Evolutionary conservation across 1,140 invertebrate genomes (phyloP).

Genomic region (Caenorhabditis remanei): DNA sequence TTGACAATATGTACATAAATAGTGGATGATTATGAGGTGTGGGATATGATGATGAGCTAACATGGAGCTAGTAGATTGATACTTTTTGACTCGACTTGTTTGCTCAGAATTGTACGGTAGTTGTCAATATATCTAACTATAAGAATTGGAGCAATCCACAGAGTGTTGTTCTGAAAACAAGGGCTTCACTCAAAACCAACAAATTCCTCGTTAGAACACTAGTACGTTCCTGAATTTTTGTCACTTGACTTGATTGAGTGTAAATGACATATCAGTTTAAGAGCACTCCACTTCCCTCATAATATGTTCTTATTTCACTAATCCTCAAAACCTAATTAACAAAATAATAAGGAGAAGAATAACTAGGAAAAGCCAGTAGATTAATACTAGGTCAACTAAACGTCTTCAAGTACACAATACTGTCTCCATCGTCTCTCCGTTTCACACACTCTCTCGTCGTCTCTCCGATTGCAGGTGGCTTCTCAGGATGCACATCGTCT

Average conservation of each 20-base stretch:
- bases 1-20: slow-evolving; percentile 49
- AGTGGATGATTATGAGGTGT: slow-evolving; percentile 5
- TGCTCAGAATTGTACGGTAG: no score
- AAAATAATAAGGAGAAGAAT: slow-evolving; percentile 22
- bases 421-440: background rate
- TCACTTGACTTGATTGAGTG: background rate
- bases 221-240: background rate
- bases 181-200: no score
- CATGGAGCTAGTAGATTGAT: background rate
- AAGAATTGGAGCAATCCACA: no score
- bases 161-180: no score
- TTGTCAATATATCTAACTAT: no score
- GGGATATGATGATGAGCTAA: background rate
- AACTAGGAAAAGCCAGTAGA: slow-evolving; percentile 24
- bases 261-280: background rate
- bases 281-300: background rate
- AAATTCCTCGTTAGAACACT: background rate
- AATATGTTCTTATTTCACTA: slow-evolving; percentile 5
- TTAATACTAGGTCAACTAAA: background rate
- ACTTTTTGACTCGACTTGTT: no score
- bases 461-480: slow-evolving; percentile 18
- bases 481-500: slow-evolving; percentile 35
- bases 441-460: background rate
- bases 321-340: background rate
- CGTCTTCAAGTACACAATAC: slow-evolving; percentile 13